Evolutionary conservation across 2,888 invertebrate genomes (phyloP), one percentile per base, ranked within the genome.

Genomic region (Eledone cirrhosa): DNA sequence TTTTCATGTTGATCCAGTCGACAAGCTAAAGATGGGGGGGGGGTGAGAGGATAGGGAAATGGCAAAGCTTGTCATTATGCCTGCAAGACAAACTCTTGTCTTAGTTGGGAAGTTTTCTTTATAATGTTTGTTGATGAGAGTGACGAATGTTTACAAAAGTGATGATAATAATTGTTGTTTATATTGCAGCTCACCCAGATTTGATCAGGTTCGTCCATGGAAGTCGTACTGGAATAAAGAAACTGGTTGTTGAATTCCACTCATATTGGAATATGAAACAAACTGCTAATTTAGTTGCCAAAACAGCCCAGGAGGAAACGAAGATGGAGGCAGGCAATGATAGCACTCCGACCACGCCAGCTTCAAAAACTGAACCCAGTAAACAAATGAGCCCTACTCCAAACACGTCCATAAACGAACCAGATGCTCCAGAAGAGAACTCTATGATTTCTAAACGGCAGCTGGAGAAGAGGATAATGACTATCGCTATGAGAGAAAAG

Each of bases 121-220:
- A n/a, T 41, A 11, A 41, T 41, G 41, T 8, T 41, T 41, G 41
- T 41, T 41, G 41, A 0, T 41, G 11, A 8, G 41, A 41, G 11
- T 41, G 41, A 41, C 11, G 41, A 41, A 41, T 41, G 1, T 8
- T 41, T 5, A 41, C 8, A 1, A 0, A 41, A 41, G 41, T 41
- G 41, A 11, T 41, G 41, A 3, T 41, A 11, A 41, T 41, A 11
- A 41, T 41, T 41, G 8, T 41, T 41, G 41, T 41, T 41, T 41
- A 41, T 79, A 65, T 77, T 87, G 19, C 87, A 93, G 93, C 93
- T 69, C 90, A 94, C 82, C 93, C 93, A 5, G 92, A 93, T 81
- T 91, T 95, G 81, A 93, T 94, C 72, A 92, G 93, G 74, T 89
- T 94, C 0, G 87, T 95, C 2, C 94, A 95, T 87, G 94, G 94